Evolutionary conservation across 1,140 invertebrate species (phyloP), one percentile per base, ranked within the genome.

Genomic region (Drosophila athabasca): DNA sequence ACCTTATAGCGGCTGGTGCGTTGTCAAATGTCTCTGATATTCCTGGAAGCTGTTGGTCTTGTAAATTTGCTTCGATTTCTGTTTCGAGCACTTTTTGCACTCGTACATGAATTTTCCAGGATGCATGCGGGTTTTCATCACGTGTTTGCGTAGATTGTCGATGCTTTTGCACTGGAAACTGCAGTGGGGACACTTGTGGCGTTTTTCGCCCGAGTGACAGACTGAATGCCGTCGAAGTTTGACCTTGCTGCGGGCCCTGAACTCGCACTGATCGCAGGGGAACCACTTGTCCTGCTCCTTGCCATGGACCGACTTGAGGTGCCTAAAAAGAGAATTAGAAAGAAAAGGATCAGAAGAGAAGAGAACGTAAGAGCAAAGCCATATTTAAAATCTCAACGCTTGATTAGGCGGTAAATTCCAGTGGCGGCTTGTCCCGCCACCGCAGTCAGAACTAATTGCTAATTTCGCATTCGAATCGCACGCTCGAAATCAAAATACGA

Each of bases 91-190:
- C 49, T 93, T 92, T 24, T 93, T 92, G 84, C 97, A 98, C 26
- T 95, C 94, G 92, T 97, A 98, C 8, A 97, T 93, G 61, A 91
- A 94, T 79, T 95, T 94, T 4, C 96, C 96, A 1, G 94, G 93
- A 91, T 98, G 97, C 48, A 95, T 94, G 54, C 93, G 95, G 2
- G 96, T 96, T n/a, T 94, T 95, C 0, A 97, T 90, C 4, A 97
- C 94, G 91, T 98, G 97, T 81, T 97, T 97, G 2, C 97, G 94
- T 6, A 98, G 93, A 91, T 97, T 97, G 90, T 97, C 97, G 95
- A 95, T 87, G 76, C 94, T 96, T 72, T 95, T 97, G 89, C 96
- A 97, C 1, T 94, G 94, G 79, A 96, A 98, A 15, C 92, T 59
- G 85, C 97, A 97, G 90, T 97, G 94, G 6, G 96, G 96, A 92